Base-by-base conservation (phyloP, 2,113 vertebrate species). In the Osmerus mordax region DNA sequence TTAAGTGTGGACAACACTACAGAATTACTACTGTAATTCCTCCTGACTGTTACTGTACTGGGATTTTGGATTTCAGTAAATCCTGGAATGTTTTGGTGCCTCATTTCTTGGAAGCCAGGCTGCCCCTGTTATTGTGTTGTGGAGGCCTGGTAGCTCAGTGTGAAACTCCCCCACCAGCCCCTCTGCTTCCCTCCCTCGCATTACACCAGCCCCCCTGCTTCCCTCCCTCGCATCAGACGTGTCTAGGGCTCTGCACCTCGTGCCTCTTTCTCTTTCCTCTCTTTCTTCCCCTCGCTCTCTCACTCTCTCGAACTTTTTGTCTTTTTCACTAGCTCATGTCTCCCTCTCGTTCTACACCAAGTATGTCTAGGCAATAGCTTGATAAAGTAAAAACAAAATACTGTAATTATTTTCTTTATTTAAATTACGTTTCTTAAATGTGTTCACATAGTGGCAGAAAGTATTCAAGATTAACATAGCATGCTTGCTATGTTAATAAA, bases 31-130 rank as follows among this genome's bases (percentile, higher is more conserved):
- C 60, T 62, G 60, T 55, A 25, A 9, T 19, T 69, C 21, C 71
- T 77, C 18, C 56, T 28, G 23, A 59, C 21, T 59, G 56, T 59
- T 65, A 47, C 62, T 29, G 28, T 18, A 41, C 19, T 28, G 60
- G 3, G 25, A 67, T 67, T 0, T 15, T 15, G 41, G 7, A 47
- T 68, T 23, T 36, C 36, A 28, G 21, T 36, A 41, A 56, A 41
- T 12, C 18, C 15, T 58, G 55, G 67, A 78, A 78, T 55, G 28
- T 63, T 54, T 53, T 9, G n/a, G 25, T 29, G 52, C 71, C 29
- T 19, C 5, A 62, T 61, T 55, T 69, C 69, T 76, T 29, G 21
- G 55, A 74, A 72, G 13, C 41, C 9, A 41, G 65, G 68, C 60
- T 64, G 74, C 29, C 53, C 71, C 19, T 25, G 59, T 60, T 14